A percentile compares a stretch with the other conserved stretches of the same genome.
Evolutionary conservation across 2,113 vertebrate species (phyloP).

Genomic region (Formicarius rufipectus): DNA sequence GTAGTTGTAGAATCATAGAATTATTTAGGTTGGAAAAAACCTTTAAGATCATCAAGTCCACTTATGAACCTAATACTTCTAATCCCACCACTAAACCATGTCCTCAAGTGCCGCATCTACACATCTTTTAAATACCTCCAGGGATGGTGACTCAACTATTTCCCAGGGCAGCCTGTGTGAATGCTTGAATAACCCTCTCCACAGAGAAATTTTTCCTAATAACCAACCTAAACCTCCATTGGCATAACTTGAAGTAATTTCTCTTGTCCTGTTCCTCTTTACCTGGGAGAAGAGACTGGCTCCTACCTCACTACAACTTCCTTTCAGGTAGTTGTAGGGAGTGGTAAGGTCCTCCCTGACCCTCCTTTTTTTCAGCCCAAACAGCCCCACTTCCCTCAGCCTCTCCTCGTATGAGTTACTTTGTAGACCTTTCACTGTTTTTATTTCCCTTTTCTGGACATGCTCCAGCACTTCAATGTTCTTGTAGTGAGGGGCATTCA

Average conservation of each 20-base stretch:
- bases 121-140: background rate
- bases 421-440: background rate
- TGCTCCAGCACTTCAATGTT: background rate
- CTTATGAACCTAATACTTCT: background rate
- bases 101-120: background rate
- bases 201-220: background rate
- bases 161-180: background rate
- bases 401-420: background rate
- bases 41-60: background rate
- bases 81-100: fast-evolving
- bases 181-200: background rate
- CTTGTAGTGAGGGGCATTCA: background rate
- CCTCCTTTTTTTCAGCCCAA: background rate
- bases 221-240: background rate
- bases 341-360: background rate
- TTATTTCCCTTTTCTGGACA: background rate
- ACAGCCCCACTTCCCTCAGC: background rate
- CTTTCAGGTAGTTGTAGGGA: background rate
- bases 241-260: background rate
- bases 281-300: background rate
- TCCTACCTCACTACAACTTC: background rate
- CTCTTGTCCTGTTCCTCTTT: background rate
- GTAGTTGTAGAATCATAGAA: background rate
- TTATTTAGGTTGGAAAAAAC: background rate
- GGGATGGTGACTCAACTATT: background rate